Evolutionary conservation across 2,797 vertebrate genomes (phyloP).

Genomic region (Betta splendens): DNA sequence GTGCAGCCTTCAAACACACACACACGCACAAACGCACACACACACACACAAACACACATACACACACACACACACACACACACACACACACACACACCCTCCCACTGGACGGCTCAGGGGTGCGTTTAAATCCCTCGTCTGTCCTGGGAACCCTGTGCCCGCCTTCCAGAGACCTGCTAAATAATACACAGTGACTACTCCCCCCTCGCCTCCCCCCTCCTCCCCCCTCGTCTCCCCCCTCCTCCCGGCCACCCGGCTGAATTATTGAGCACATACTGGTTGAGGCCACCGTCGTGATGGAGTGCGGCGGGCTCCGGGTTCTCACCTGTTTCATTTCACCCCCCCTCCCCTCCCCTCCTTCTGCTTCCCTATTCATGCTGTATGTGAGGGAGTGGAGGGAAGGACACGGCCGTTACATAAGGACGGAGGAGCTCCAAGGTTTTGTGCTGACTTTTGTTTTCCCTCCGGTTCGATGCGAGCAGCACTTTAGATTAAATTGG

Average conservation of each 20-base stretch:
- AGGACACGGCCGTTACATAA: slow-evolving; percentile 61
- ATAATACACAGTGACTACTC: slow-evolving; percentile 65
- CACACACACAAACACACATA: no score
- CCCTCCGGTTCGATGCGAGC: slow-evolving; percentile 68
- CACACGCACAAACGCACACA: no score
- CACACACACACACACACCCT: no score
- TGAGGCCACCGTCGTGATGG: slow-evolving; percentile 23
- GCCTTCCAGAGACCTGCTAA: slow-evolving; percentile 51
- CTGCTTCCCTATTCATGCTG: slow-evolving; percentile 49
- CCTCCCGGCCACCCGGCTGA: slow-evolving; percentile 44
- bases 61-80: not conserved
- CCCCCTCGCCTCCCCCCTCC: slow-evolving; percentile 20
- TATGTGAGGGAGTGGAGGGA: slow-evolving; percentile 24
- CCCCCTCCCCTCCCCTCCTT: slow-evolving; percentile 4
- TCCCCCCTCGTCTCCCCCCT: slow-evolving; percentile 27
- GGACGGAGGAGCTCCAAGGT: slow-evolving; percentile 37
- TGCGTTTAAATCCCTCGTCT: no score
- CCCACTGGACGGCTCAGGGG: no score
- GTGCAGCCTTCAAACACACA: slow-evolving; percentile 3
- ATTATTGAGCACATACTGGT: slow-evolving; percentile 65
- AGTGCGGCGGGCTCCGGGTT: slow-evolving; percentile 13
- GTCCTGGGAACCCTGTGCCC: slow-evolving; percentile 32
- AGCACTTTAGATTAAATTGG: slow-evolving; percentile 74
- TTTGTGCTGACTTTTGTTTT: slow-evolving; percentile 73
- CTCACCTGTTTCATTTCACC: slow-evolving; percentile 2